phyloP scores from a whole-genome alignment of 2,797 vertebrate genomes.

The Pangasius djambal region DNA sequence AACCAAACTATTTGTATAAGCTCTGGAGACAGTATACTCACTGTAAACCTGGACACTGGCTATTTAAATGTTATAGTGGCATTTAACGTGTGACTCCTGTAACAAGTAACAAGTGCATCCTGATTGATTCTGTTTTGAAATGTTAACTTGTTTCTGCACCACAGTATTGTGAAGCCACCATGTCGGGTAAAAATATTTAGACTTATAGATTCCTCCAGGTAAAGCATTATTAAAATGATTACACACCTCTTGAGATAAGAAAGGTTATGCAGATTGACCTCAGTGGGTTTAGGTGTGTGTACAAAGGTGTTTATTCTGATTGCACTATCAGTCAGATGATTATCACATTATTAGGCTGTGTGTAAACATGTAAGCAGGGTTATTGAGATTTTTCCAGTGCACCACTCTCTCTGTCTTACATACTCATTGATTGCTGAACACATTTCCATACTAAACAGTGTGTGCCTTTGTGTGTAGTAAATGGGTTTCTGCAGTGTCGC shows the following conservation, averaged over 20 bases:
- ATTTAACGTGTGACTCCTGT: background rate
- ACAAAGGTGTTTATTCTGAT: constrained; percentile 6
- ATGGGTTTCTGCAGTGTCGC: constrained; percentile 6
- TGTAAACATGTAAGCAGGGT: constrained; percentile 1
- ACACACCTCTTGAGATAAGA: background rate
- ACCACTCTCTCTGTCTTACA: background rate
- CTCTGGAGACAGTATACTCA: background rate
- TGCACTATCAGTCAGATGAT: constrained; percentile 14
- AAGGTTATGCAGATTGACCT: background rate
- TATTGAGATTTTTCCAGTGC: background rate
- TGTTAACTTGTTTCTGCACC: background rate
- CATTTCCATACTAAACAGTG: constrained; percentile 36
- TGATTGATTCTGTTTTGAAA: background rate
- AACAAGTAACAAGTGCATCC: background rate
- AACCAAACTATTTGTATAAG: background rate
- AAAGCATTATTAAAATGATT: background rate
- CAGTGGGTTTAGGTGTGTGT: background rate
- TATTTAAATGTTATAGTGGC: background rate
- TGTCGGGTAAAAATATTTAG: background rate
- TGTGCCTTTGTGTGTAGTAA: constrained; percentile 23
- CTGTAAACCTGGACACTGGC: background rate
- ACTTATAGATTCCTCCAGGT: background rate
- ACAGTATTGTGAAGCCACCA: background rate
- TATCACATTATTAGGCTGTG: background rate
- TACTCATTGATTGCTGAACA: constrained; percentile 26